phyloP scores from a whole-genome alignment of 2,888 invertebrate genomes.

The Ophion ellenae region DNA sequence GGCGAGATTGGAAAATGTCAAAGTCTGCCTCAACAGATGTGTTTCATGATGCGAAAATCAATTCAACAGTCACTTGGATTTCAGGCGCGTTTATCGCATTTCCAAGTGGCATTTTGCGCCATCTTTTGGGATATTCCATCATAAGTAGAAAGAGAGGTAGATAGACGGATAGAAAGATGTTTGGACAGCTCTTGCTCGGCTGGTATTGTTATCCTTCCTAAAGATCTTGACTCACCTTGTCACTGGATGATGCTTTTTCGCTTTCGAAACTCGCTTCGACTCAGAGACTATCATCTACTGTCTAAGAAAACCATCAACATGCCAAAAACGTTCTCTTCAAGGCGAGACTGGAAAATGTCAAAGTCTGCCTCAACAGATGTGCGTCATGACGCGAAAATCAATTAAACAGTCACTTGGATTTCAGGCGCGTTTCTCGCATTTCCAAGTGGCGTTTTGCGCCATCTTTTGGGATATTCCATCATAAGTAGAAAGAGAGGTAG shows the following conservation, averaged over 20 bases:
- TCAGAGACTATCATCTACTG: background rate
- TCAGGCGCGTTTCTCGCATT: slow-evolving; percentile 14
- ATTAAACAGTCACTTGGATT: slow-evolving; percentile 21
- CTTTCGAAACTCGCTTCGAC: background rate
- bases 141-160: background rate
- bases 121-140: slow-evolving; percentile 29
- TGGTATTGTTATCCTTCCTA: background rate
- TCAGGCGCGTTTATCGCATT: too few species aligned
- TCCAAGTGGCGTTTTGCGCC: slow-evolving; percentile 12
- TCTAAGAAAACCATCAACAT: background rate
- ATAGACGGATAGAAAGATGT: background rate
- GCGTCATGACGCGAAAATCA: slow-evolving; percentile 6
- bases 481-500: background rate
- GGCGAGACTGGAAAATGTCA: background rate
- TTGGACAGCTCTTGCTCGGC: background rate
- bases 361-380: background rate
- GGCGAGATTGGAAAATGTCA: background rate
- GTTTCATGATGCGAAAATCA: too few species aligned
- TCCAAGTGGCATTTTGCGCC: slow-evolving; percentile 11
- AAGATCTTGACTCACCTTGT: background rate
- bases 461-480: slow-evolving; percentile 29
- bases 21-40: background rate
- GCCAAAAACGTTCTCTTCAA: background rate
- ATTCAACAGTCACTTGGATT: too few species aligned
- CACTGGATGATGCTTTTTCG: background rate